Conservation (phyloP, 1,140 invertebrate genomes). For the Planococcus citri region DNA sequence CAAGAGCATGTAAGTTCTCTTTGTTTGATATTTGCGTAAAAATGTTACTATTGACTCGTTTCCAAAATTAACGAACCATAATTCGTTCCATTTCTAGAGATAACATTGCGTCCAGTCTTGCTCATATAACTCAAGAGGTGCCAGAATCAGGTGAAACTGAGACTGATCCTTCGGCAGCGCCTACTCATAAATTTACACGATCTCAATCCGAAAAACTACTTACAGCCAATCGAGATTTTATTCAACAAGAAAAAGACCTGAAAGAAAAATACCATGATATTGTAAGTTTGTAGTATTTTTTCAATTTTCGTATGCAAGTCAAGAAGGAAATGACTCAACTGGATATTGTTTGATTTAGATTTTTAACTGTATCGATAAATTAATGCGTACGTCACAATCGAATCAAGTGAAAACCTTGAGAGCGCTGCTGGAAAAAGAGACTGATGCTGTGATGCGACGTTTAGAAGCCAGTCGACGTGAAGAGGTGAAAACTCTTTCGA, state of each 20-base stretch:
- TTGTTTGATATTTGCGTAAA: too few species aligned
- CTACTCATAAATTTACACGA: conserved; percentile 40
- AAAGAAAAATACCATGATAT: conserved; percentile 72
- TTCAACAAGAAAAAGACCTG: conserved; percentile 60
- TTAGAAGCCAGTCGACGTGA: conserved; percentile 67
- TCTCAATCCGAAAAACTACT: conserved; percentile 55
- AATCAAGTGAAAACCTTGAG: conserved; percentile 61
- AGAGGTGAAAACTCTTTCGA: conserved; percentile 69
- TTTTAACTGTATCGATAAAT: conserved; percentile 60
- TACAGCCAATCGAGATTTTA: conserved; percentile 53
- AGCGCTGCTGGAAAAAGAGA: conserved; percentile 56
- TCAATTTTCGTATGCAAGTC: neutral
- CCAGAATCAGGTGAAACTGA: conserved; percentile 35
- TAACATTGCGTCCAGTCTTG: neutral
- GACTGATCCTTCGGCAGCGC: conserved; percentile 33
- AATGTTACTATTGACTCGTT: too few species aligned
- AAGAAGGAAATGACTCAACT: too few species aligned
- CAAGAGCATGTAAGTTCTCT: conserved; percentile 60
- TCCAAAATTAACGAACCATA: neutral
- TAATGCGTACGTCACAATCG: conserved; percentile 60
- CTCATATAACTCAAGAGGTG: neutral
- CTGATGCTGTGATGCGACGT: conserved; percentile 68
- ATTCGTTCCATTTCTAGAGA: neutral
- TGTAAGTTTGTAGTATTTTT: conserved; percentile 30
- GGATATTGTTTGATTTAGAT: conserved; percentile 33